These are phyloP conservation scores for Holacanthus passer DNA, from an alignment of 2,113 vertebrate genomes.

Conservation along the genomic window DNA sequence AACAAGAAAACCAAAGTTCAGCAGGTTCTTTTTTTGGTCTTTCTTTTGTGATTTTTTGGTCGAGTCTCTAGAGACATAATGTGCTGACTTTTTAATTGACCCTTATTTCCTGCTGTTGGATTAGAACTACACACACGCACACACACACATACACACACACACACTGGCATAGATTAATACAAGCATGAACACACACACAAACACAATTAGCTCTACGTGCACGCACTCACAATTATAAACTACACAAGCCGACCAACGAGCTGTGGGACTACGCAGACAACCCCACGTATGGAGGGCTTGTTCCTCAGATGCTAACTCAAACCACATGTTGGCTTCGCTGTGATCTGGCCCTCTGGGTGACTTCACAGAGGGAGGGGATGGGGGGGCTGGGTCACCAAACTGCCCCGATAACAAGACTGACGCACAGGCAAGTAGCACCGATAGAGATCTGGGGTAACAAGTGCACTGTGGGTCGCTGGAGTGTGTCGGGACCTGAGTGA, in stretches of 20 bases:
- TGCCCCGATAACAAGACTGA: slow-evolving; percentile 54
- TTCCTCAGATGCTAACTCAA: slow-evolving; percentile 77
- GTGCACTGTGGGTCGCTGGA: slow-evolving; percentile 54
- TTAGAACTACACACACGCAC: slow-evolving; percentile 62
- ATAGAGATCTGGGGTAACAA: slow-evolving; percentile 75
- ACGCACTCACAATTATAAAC: slow-evolving; percentile 4
- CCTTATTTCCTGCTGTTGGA: slow-evolving; percentile 75
- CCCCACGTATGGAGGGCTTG: slow-evolving; percentile 53
- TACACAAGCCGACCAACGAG: slow-evolving; percentile 30
- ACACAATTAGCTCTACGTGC: slow-evolving; percentile 24
- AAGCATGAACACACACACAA: slow-evolving; percentile 10
- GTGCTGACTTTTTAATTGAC: slow-evolving; percentile 74
- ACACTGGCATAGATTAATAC: slow-evolving; percentile 18
- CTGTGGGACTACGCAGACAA: slow-evolving; percentile 23
- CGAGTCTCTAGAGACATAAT: slow-evolving; percentile 60
- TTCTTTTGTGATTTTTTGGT: slow-evolving; percentile 26
- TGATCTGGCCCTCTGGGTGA: slow-evolving; percentile 68
- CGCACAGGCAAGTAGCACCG: slow-evolving; percentile 56
- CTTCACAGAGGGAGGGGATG: slow-evolving; percentile 27
- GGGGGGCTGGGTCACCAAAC: slow-evolving; percentile 15
- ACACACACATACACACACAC: slow-evolving; percentile 26
- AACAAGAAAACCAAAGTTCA: slow-evolving; percentile 50
- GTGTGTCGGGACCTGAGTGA: slow-evolving; percentile 41
- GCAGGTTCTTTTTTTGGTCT: slow-evolving; percentile 38
- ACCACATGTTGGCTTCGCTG: slow-evolving; percentile 79